These are phyloP conservation scores for Diabrotica balteata DNA, from an alignment of 2,888 invertebrate genomes.

Conservation along the genomic window DNA sequence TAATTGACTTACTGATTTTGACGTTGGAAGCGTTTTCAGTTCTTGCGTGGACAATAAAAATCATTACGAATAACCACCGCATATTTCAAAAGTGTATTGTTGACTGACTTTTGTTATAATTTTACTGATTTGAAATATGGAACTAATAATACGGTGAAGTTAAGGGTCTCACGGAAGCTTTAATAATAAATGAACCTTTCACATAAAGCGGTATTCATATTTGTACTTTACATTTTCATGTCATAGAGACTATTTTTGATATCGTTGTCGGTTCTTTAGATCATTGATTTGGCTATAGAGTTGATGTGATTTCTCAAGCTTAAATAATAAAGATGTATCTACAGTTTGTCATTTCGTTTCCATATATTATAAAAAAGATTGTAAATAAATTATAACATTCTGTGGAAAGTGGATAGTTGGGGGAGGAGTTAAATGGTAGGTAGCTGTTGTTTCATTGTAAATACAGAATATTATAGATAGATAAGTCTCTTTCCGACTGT, in stretches of 20 bases:
- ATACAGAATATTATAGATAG: no score
- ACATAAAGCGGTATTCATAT: neutral
- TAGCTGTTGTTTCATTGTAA: no score
- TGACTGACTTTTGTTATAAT: constrained; percentile 9
- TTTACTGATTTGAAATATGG: constrained; percentile 12
- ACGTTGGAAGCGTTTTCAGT: constrained; percentile 6
- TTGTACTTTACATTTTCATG: constrained; percentile 5
- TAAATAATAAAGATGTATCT: constrained; percentile 2
- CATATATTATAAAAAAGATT: neutral
- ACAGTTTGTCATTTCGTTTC: neutral
- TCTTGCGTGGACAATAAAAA: neutral
- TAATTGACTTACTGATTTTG: constrained; percentile 6
- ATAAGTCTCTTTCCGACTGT: no score
- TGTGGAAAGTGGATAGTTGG: neutral
- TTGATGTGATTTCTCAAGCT: constrained; percentile 8
- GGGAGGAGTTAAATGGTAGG: no score
- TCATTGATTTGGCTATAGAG: constrained; percentile 2
- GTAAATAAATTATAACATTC: neutral
- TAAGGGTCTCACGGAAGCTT: constrained; percentile 3
- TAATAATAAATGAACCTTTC: constrained; percentile 8
- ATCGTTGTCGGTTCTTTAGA: neutral
- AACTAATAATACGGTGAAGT: constrained; percentile 11
- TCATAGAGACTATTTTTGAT: constrained; percentile 5
- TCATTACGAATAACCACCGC: constrained; percentile 2
- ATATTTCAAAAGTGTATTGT: constrained; percentile 1